A percentile compares a stretch with the other conserved stretches of the same genome.
phyloP scores from a whole-genome alignment of 2,797 vertebrate genomes.

The Micromesistius poutassou region DNA sequence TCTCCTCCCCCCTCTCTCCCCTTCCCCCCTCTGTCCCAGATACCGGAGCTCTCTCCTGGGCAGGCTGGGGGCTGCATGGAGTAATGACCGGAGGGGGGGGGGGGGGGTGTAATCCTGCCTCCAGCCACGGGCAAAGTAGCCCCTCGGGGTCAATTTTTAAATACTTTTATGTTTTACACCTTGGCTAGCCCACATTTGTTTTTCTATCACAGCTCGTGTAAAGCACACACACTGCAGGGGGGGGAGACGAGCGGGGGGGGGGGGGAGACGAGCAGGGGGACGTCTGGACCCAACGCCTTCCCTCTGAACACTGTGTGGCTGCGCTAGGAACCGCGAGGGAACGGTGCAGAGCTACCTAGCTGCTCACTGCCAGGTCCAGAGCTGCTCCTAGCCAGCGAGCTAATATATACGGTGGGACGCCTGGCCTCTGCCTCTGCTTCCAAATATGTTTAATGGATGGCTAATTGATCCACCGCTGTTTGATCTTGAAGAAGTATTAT shows the following conservation, averaged over 20 bases:
- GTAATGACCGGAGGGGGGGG: conserved; percentile 79
- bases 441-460: not conserved
- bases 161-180: conserved; percentile 80
- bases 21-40: conserved; percentile 74
- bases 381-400: not conserved
- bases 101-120: conserved; percentile 76
- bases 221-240: conserved; percentile 35
- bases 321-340: not conserved
- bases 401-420: not conserved
- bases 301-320: conserved; percentile 36
- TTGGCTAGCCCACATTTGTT: conserved; percentile 73
- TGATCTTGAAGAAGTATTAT: not conserved
- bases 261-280: conserved; percentile 33
- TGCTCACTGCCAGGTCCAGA: no score
- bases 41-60: conserved; percentile 75
- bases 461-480: not conserved
- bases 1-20: no score
- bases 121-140: conserved; percentile 80
- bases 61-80: conserved; percentile 72
- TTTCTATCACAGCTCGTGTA: conserved; percentile 66
- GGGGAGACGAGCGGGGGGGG: no score
- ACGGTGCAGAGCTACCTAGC: no score
- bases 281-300: conserved; percentile 40
- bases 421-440: not conserved
- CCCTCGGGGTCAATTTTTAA: conserved; percentile 83